Evolutionary conservation across 2,888 invertebrate species (phyloP).

Genomic region (Athalia cordata): DNA sequence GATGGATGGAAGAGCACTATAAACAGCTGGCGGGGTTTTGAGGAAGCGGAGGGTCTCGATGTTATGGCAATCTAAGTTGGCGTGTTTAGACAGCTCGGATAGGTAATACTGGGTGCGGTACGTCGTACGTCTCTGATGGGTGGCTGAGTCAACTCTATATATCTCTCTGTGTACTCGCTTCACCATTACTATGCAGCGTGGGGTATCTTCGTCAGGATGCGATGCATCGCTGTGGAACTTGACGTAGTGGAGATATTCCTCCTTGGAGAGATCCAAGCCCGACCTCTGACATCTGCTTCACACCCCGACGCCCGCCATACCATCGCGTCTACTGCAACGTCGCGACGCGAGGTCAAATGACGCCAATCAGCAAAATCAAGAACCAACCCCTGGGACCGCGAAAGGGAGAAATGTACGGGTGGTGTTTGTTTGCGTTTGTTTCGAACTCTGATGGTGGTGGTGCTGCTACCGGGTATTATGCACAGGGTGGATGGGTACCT

Average conservation of each 20-base stretch:
- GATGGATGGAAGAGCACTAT: constrained; percentile 26
- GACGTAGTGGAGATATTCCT: constrained; percentile 37
- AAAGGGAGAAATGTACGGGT: no score
- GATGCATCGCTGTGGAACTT: constrained; percentile 33
- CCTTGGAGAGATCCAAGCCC: constrained; percentile 7
- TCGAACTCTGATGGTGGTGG: no score
- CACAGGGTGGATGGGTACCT: no score
- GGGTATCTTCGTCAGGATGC: constrained; percentile 51
- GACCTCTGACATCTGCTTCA: constrained; percentile 33
- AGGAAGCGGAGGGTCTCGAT: constrained; percentile 47
- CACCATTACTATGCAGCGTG: constrained; percentile 54
- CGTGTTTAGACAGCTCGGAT: constrained; percentile 67
- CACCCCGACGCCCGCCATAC: constrained; percentile 24
- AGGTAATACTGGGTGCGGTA: constrained; percentile 48
- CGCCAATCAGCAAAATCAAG: constrained; percentile 25
- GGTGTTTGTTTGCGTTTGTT: no score
- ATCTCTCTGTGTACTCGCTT: constrained; percentile 61
- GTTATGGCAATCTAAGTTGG: constrained; percentile 68
- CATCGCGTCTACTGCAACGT: not conserved
- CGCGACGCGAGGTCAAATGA: constrained; percentile 28
- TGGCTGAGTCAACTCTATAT: constrained; percentile 62
- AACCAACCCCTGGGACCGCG: not conserved
- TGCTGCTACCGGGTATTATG: no score
- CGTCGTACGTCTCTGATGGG: constrained; percentile 59
- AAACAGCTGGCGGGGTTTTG: not conserved